phyloP scores from a whole-genome alignment of 2,888 invertebrate species.

The Catocala nupta region DNA sequence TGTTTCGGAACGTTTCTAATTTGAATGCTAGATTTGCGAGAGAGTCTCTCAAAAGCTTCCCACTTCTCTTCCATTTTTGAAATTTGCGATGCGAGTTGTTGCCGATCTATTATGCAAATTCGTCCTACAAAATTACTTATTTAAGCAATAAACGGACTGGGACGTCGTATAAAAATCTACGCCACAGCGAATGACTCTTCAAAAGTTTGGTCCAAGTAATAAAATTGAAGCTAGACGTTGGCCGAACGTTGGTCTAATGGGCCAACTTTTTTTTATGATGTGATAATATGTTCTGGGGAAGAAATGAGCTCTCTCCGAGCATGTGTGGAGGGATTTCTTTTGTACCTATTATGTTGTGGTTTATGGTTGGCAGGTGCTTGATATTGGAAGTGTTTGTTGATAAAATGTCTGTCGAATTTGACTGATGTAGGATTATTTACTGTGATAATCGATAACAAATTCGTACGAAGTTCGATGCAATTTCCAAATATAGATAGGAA shows the following conservation, averaged over 20 bases:
- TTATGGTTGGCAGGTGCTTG: slow-evolving; percentile 15
- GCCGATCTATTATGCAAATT: slow-evolving; percentile 86
- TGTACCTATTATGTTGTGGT: slow-evolving; percentile 19
- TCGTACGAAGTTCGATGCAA: too few relatives aligned
- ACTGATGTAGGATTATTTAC: not conserved
- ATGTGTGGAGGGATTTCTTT: slow-evolving; percentile 19
- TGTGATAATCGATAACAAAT: not conserved
- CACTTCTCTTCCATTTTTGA: too few relatives aligned
- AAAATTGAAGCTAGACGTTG: slow-evolving; percentile 39
- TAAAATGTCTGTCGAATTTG: not conserved
- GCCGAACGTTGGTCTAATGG: slow-evolving; percentile 36
- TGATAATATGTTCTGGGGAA: slow-evolving; percentile 47
- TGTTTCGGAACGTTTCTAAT: too few relatives aligned
- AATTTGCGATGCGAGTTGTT: too few relatives aligned
- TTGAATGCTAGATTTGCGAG: too few relatives aligned
- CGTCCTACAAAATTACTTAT: slow-evolving; percentile 81
- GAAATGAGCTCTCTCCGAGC: slow-evolving; percentile 26
- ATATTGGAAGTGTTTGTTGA: slow-evolving; percentile 10
- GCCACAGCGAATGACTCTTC: slow-evolving; percentile 63
- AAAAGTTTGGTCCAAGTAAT: slow-evolving; percentile 54
- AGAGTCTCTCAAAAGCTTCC: too few relatives aligned
- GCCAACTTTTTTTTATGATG: slow-evolving; percentile 52
- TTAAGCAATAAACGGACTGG: slow-evolving; percentile 81
- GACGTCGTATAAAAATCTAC: slow-evolving; percentile 79
- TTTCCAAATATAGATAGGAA: too few relatives aligned